Evolutionary conservation across 53 echinoderm and acorn worm genomes (phyloP), one percentile per base, ranked within the genome.

Genomic region (Hippasteria phrygiana): DNA sequence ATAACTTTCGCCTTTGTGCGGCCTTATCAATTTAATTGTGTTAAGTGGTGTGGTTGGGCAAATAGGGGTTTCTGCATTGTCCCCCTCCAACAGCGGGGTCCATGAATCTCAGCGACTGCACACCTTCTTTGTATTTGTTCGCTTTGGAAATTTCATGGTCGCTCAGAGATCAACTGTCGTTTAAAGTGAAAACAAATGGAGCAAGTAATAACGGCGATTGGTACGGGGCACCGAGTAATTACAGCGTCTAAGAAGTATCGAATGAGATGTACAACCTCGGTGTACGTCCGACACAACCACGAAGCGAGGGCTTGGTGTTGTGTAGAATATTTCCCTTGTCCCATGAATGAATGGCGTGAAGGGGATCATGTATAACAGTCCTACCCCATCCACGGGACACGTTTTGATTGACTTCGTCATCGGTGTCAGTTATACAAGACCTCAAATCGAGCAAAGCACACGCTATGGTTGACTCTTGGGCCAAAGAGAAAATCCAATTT

Each of bases 1-100:
- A 91, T 89, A 89, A 89, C 89, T 89, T 89, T 89, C 79, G 67
- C 89, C 53, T 69, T 89, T 89, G 78, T 89, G 71, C 38, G 47
- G 55, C 87, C 89, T 77, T 93, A 93, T 93, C 93, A 88, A 88
- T 90, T 93, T 93, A 93, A 93, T 93, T 93, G 93, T 88, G 91
- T 90, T 88, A 88, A 93, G 93, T 93, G 91, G 90, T 83, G 91
- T 71, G 86, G 55, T 74, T 66, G 88, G 77, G 70, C 76, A 87
- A 78, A 89, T 78, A 89, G 81, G 65, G 51, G 56, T 17, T 13
- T 29, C 45, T 81, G 64, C 81, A 81, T 81, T 81, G 81, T 65
- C 66, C 64, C 66, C 78, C 55, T 17, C n/a, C 34, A 62, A 40
- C 38, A 59, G 78, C 78, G 41, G 78, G 59, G 74, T 43, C 76